Percentiles rank a stretch among this genome's conserved stretches.
Evolutionary conservation across 2,797 vertebrate species (phyloP).

Genomic region (Podarcis siculus): DNA sequence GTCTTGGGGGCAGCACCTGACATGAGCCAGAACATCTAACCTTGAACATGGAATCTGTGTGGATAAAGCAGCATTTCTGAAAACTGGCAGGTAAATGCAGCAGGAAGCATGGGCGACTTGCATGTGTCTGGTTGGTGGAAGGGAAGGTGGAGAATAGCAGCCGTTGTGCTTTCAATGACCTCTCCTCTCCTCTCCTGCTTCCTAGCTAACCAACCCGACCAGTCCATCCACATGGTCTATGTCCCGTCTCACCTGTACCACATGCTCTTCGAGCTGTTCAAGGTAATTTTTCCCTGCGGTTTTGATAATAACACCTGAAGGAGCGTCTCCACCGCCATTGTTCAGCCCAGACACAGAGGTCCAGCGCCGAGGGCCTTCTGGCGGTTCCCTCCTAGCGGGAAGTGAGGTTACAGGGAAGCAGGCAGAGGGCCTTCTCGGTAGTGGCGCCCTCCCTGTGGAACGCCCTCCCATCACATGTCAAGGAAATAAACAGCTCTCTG

Average conservation of each 20-base stretch:
- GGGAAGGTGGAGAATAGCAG: background rate
- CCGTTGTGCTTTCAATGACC: background rate
- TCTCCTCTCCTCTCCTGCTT: background rate
- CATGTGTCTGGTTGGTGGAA: fast-evolving
- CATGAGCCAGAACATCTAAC: background rate
- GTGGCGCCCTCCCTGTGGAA: too few relatives aligned
- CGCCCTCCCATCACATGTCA: too few relatives aligned
- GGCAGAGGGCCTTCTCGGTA: too few relatives aligned
- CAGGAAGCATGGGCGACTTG: background rate
- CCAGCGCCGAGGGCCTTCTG: too few relatives aligned
- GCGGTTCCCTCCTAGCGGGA: too few relatives aligned
- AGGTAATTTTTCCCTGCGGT: conserved; percentile 76
- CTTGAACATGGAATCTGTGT: background rate
- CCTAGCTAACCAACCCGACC: conserved; percentile 78
- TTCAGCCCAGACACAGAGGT: too few relatives aligned
- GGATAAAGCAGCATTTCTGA: background rate
- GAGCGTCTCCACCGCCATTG: too few relatives aligned
- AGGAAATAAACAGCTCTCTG: too few relatives aligned
- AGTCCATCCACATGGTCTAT: conserved; percentile 88
- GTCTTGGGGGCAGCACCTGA: background rate
- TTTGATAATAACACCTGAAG: too few relatives aligned
- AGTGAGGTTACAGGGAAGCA: too few relatives aligned
- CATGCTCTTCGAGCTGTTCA: conserved; percentile 97
- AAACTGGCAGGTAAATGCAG: background rate
- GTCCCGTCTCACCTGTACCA: conserved; percentile 96